Conservation (phyloP, 2,888 invertebrate genomes). For the Dendrolimus houi region DNA sequence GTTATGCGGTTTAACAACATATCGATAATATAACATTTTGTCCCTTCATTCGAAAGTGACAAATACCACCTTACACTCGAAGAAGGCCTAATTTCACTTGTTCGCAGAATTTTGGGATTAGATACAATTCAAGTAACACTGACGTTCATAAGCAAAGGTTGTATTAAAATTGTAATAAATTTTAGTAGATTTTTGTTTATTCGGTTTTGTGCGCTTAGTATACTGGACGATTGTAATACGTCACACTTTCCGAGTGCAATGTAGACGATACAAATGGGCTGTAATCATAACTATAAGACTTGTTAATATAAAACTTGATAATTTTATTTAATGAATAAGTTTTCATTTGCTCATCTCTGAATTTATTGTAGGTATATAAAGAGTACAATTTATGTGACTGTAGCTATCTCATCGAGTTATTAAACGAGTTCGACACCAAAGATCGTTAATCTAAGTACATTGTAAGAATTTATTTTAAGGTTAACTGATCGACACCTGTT, state of each 20-base stretch:
- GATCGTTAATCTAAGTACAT: constrained; percentile 44
- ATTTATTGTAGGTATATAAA: constrained; percentile 15
- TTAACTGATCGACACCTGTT: too few species aligned
- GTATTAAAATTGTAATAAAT: too few species aligned
- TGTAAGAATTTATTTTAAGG: constrained; percentile 24
- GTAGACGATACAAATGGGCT: constrained; percentile 38
- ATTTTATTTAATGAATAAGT: not conserved
- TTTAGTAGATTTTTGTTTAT: too few species aligned
- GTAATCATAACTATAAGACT: constrained; percentile 46
- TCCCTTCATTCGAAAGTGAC: too few species aligned
- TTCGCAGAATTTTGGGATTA: not conserved
- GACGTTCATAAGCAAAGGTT: not conserved
- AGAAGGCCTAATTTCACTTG: too few species aligned
- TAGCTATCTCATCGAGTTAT: constrained; percentile 25
- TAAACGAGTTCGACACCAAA: constrained; percentile 53
- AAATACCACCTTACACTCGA: too few species aligned
- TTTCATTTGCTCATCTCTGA: constrained; percentile 13
- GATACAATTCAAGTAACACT: not conserved
- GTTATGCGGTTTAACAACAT: too few species aligned
- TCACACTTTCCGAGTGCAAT: constrained; percentile 14
- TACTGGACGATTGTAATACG: too few species aligned
- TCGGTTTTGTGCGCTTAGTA: too few species aligned
- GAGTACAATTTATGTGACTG: constrained; percentile 16
- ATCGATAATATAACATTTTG: too few species aligned
- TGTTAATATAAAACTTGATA: constrained; percentile 21